Evolutionary conservation across 2,888 invertebrate genomes (phyloP), one percentile per base, ranked within the genome.

Genomic region (Erebia aethiops): DNA sequence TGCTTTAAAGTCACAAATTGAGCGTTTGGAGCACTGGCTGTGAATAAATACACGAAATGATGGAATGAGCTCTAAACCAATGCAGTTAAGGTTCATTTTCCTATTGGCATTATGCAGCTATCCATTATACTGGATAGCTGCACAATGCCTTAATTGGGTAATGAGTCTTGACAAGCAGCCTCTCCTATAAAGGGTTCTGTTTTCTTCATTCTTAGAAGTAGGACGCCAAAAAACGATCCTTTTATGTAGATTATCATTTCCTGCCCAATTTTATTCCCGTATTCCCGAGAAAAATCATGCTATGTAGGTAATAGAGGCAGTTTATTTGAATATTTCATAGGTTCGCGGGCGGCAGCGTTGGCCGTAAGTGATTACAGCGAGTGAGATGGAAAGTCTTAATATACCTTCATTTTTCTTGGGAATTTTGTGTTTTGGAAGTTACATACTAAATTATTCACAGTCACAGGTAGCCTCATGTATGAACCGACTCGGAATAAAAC

Each of bases 281-380:
- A 67, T 46, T 83, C 78, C 79, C 76, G 75, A 77, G 79, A 76
- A 77, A 83, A 82, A 82, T 81, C 79, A 77, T 77, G 82, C 82
- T 81, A 84, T 83, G 78, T 81, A n/a, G 13, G 13, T 51, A 81
- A 83, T 86, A 81, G 76, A 80, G 82, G 79, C 83, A 79, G 77
- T 82, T 80, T 80, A 79, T 85, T 84, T 86, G 81, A 85, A 86
- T 86, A 84, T 86, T 87, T 84, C 82, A 85, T 84, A 82, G 79
- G 79, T 75, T 77, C 75, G 79, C 77, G 79, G 82, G 54, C 79
- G 76, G 75, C 74, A 62, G 73, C 71, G 77, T 77, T 77, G 77
- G 78, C 79, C 78, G 74, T 78, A 77, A 78, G 77, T 76, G 78
- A 79, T 77, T 78, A 79, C 79, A 73, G 76, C 52, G 60, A 74